Percentiles rank a stretch among this genome's conserved stretches.
phyloP scores from a whole-genome alignment of 2,113 vertebrate species.

The Phrynosoma blainvillii region DNA sequence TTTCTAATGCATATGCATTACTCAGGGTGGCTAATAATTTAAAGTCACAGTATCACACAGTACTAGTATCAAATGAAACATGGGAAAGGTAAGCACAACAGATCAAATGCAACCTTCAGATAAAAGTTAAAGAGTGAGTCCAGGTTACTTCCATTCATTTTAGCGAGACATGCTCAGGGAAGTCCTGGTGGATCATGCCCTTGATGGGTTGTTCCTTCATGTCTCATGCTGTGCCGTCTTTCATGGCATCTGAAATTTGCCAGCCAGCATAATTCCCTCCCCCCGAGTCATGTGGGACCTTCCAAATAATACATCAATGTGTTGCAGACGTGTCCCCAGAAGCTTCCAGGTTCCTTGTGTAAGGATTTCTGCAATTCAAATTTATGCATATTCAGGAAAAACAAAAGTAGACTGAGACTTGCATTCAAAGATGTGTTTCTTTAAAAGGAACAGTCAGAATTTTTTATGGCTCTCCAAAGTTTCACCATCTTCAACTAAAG shows the following conservation, averaged over 20 bases:
- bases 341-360: neutral
- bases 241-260: neutral
- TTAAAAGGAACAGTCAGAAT: neutral
- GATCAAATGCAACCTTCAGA: neutral
- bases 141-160: too few relatives aligned
- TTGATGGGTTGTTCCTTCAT: too few relatives aligned
- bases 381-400: neutral
- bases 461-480: neutral
- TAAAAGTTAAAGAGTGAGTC: too few relatives aligned
- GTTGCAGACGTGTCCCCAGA: neutral
- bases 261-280: neutral
- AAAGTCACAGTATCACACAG: neutral
- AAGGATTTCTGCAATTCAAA: constrained; percentile 11
- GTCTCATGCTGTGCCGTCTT: too few relatives aligned
- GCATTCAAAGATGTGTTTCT: neutral
- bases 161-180: neutral
- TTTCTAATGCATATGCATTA: neutral
- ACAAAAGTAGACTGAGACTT: neutral
- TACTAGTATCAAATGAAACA: too few relatives aligned
- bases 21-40: neutral
- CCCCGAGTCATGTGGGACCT: neutral
- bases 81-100: neutral
- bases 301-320: neutral
- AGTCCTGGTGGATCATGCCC: neutral
- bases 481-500: neutral